Evolutionary conservation across 2,797 vertebrate genomes (phyloP), one percentile per base, ranked within the genome.

Genomic region (Eulemur albifrons): DNA sequence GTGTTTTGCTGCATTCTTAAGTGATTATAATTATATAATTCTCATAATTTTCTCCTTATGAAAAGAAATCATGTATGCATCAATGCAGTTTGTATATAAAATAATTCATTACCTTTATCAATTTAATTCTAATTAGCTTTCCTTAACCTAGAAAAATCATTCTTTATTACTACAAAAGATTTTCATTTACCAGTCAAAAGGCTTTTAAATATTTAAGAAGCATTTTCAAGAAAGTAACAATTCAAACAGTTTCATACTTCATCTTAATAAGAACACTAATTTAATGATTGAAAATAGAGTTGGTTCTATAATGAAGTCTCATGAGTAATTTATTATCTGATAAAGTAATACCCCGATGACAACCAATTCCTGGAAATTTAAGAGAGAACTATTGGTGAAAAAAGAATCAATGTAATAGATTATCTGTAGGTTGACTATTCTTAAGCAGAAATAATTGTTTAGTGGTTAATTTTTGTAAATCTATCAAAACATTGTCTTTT

Each of bases 151-250:
- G 70, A 72, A 94, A 35, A 7, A 4, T 61, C 5, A 86, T 57
- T 93, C 54, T 88, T 32, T 90, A 18, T 73, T 95, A 72, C 0
- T 25, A 73, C 0, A 27, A 88, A 83, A 76, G 2, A 69, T 84
- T 50, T 15, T n/a, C 2, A 80, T 95, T 93, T 96, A 27, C 0
- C 5, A 65, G 95, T 97, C 11, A 2, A 91, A 48, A 95, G 1
- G 0, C 76, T 50, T 80, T 97, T 48, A 97, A 97, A 90, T 93
- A 85, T 67, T 95, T 81, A 88, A 76, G 18, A 79, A 48, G 0
- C 7, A 87, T 94, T 97, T 97, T 92, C 10, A 72, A 72, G 38
- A 92, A 92, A 95, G 43, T 32, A 59, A 90, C 9, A 81, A 77
- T 73, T 85, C 12, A 83, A 45, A 30, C 11, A 67, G 17, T 82